Base-by-base conservation (phyloP, 2,113 vertebrate genomes). In the Corythaixoides concolor region DNA sequence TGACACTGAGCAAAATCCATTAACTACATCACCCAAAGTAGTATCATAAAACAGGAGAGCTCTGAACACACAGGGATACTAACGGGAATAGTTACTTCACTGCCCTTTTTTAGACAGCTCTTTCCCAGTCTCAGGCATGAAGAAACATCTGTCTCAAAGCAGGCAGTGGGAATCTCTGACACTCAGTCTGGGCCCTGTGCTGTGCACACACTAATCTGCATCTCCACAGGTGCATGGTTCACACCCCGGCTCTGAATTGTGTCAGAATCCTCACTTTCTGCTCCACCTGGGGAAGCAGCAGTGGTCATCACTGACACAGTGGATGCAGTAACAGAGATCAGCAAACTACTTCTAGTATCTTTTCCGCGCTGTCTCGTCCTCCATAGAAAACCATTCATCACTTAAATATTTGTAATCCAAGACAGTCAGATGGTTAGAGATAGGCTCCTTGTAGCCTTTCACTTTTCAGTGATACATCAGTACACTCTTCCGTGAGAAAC, bases 191-290 rank as follows among this genome's bases (percentile, higher is more conserved):
- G 45, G n/a, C n/a, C 39, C 45, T 23, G 32, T 2, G 0, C 50
- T 33, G 15, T 15, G 30, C 33, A 35, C 13, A 10, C 5, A 0
- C 15, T 35, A 17, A 45, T 50, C 66, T 39, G 19, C 43, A 33
- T 7, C 27, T 68, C 69, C 62, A 10, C 0, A 0, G 43, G 15
- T 8, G 2, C 3, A 3, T 3, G 8, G 26, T 16, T 53, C 12
- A 19, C 5, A 26, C 47, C 37, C 19, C 16, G 19, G 16, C 16
- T 2, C 26, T 4, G 21, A 27, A 19, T 2, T 5, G 5, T 8
- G n/a, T 5, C 58, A 32, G 24, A 90, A 19, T 5, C 2, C 32
- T 56, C 8, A 17, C 3, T 7, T 64, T 52, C 37, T 69, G 20
- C 37, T 85, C 53, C 27, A 30, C 49, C 33, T 37, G 32, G 15